These are phyloP conservation scores for Malthinus flaveolus DNA, from an alignment of 2,888 invertebrate genomes.

Conservation along the genomic window DNA sequence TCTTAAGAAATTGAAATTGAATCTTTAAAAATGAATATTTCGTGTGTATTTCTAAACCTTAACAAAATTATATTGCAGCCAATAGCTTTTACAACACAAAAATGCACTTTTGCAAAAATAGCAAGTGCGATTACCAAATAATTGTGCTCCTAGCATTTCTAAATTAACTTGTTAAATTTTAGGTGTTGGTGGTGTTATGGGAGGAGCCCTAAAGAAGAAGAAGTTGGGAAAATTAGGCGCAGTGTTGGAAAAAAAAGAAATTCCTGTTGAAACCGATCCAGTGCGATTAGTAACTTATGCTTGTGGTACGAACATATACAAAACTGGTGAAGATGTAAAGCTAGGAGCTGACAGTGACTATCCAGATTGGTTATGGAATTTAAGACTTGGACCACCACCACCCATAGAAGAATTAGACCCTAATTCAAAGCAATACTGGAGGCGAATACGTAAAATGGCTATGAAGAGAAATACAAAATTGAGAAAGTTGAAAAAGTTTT, in stretches of 20 bases:
- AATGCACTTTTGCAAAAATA: constrained; percentile 6
- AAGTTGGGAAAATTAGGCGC: constrained; percentile 65
- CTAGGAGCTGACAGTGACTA: constrained; percentile 79
- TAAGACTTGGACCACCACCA: constrained; percentile 67
- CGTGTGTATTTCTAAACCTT: background rate
- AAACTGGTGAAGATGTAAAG: constrained; percentile 80
- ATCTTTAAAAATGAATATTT: constrained; percentile 1
- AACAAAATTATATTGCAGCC: background rate
- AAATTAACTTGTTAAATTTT: background rate
- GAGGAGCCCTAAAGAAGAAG: constrained; percentile 60
- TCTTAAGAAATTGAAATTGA: background rate
- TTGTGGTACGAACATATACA: constrained; percentile 84
- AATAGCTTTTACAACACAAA: background rate
- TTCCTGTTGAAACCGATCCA: constrained; percentile 86
- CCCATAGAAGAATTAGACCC: constrained; percentile 78
- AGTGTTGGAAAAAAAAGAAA: constrained; percentile 67
- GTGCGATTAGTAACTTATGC: constrained; percentile 73
- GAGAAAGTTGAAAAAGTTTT: constrained; percentile 64
- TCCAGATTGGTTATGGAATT: constrained; percentile 89
- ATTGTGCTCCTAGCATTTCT: background rate
- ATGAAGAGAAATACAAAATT: constrained; percentile 67
- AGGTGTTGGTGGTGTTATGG: constrained; percentile 47
- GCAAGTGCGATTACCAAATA: background rate
- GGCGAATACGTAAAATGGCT: constrained; percentile 66
- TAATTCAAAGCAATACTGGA: constrained; percentile 81